Evolutionary conservation across 2,888 invertebrate genomes (phyloP), one percentile per base, ranked within the genome.

Genomic region (Eilema depressum): DNA sequence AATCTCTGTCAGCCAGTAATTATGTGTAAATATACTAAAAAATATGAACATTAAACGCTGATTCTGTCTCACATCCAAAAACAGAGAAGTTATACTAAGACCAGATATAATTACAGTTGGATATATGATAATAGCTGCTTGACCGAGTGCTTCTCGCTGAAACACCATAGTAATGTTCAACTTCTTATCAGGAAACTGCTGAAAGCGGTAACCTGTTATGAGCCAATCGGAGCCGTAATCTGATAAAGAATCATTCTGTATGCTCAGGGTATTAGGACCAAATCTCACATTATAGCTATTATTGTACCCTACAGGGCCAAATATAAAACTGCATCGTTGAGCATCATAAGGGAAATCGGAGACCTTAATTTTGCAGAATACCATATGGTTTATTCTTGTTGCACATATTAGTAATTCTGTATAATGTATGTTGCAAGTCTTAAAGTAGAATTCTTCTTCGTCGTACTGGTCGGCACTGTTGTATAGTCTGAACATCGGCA

Each of bases 171-270:
- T 77, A 57, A 92, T 69, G 14, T 72, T 78, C 7, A 91, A 63
- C 41, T 84, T 83, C 0, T 70, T 70, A 0, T 79, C 71, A 12
- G 78, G 69, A 20, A 61, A 75, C 2, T 73, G 20, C 63, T 80
- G 69, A 23, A 78, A 70, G 0, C 71, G 71, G 64, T 81, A 88
- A 63, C 86, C 84, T 11, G 87, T 77, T 47, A 92, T 86, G 4
- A 81, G 80, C 89, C 90, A 92, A n/a, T 85, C 86, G 0, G 83
- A 64, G 0, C 86, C 88, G 68, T 86, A 85, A n/a, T 85, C 84
- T 0, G 83, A 81, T 1, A 78, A 83, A 26, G 8, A 20, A 17
- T 5, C 10, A 0, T 25, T 4, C 0, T 79, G 4, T 77, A 85
- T 77, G 0, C 14, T 37, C 0, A 88, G 69, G 3, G 78, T 83